Evolutionary conservation across 1,140 invertebrate genomes (phyloP), one percentile per base, ranked within the genome.

Genomic region (Scaptomyza hsui): DNA sequence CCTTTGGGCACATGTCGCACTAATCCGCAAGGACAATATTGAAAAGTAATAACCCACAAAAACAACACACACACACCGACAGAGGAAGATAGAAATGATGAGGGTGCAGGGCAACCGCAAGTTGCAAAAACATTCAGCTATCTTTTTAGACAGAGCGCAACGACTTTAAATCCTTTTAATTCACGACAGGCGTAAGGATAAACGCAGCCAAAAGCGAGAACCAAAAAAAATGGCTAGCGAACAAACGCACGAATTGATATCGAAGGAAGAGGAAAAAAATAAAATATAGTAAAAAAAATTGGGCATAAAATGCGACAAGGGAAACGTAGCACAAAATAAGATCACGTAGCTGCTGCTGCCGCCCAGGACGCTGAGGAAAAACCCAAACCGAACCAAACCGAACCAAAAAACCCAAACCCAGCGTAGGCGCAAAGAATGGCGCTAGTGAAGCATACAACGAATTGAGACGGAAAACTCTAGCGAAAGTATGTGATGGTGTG

Each of bases 1-100:
- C 73, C 65, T 59, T 62, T 41, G 48, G 73, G 80, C 86, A 76
- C 77, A 85, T 79, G 80, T 89, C 75, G 65, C 73, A 60, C 47
- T 90, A 90, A 90, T 90, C 89, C 82, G 75, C 68, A 90, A 90
- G 74, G 73, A 90, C 79, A 90, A 90, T 90, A 90, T 90, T 90
- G 88, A 89, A 90, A 90, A 90, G 83, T 90, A 90, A 90, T 90
- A 90, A 90, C 77, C 82, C 89, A 75, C 85, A 90, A 76, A 60
- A 83, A 83, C 72, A 89, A 81, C 77, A 81, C 42, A 68, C 70
- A 71, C 65, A 44, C 55, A 18, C 60, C 56, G 60, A 62, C 48
- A 53, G 29, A 24, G 9, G 12, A 10, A 29, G 53, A 57, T 5
- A 47, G 10, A 49, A 41, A 37, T 86, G 82, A 86, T 56, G 67